These are phyloP conservation scores for Temnothorax curvispinosus DNA, from an alignment of 1,140 invertebrate genomes.

Conservation along the genomic window DNA sequence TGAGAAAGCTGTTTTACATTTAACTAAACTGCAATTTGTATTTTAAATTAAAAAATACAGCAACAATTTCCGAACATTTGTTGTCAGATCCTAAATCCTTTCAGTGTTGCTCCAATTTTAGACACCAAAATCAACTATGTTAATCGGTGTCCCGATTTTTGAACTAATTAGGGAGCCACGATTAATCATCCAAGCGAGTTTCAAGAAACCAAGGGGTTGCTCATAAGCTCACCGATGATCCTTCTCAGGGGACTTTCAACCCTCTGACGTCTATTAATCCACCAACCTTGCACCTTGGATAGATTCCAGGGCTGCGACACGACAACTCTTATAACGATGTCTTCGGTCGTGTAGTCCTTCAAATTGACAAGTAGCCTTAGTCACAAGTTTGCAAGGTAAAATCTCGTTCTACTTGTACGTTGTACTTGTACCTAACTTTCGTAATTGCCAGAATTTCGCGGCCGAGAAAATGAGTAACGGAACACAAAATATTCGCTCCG, in stretches of 20 bases:
- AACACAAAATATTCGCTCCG: background rate
- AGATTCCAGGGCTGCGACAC: constrained; percentile 17
- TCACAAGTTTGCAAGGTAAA: constrained; percentile 12
- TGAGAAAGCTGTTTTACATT: background rate
- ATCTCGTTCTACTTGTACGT: background rate
- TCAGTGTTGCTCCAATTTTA: background rate
- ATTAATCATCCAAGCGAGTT: constrained; percentile 47
- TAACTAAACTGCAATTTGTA: background rate
- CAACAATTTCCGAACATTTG: background rate
- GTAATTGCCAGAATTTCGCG: background rate
- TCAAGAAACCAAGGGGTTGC: constrained; percentile 47
- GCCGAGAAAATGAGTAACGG: background rate
- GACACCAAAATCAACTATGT: constrained; percentile 1
- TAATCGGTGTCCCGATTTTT: constrained; percentile 43
- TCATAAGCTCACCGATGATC: constrained; percentile 52
- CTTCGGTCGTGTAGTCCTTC: constrained; percentile 24
- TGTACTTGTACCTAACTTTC: background rate
- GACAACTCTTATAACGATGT: constrained; percentile 45
- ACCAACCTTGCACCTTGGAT: constrained; percentile 18
- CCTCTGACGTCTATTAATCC: constrained; percentile 48
- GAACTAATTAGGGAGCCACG: constrained; percentile 37
- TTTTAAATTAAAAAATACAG: background rate
- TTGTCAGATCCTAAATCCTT: background rate
- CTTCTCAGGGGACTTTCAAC: constrained; percentile 10
- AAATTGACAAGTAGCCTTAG: constrained; percentile 24